Evolutionary conservation across 2,888 invertebrate species (phyloP).

Genomic region (Agrotis segetum): DNA sequence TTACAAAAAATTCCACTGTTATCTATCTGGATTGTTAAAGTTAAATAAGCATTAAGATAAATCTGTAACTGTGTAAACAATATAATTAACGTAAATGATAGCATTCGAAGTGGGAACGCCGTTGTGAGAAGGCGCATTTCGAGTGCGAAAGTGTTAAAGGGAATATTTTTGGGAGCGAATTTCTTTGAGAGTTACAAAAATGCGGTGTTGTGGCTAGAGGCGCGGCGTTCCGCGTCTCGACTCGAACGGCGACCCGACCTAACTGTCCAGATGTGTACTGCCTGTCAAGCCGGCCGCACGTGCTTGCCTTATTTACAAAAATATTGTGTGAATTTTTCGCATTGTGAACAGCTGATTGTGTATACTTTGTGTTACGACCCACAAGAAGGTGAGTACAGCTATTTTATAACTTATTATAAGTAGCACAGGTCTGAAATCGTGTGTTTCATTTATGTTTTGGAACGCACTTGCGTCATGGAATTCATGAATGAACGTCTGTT

Average conservation of each 20-base stretch:
- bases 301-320: conserved; percentile 65
- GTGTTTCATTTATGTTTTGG: conserved; percentile 54
- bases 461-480: conserved; percentile 62
- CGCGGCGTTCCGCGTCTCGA: conserved; percentile 81
- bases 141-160: conserved; percentile 46
- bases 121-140: conserved; percentile 75
- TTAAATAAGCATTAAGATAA: conserved; percentile 55
- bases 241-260: conserved; percentile 68
- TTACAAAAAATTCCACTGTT: conserved; percentile 81
- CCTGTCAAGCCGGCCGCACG: conserved; percentile 71
- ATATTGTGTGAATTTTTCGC: conserved; percentile 63
- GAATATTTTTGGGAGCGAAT: conserved; percentile 60
- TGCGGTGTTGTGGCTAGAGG: conserved; percentile 82
- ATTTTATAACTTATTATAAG: conserved; percentile 52
- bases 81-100: conserved; percentile 63
- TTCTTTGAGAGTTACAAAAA: conserved; percentile 75
- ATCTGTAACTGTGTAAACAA: conserved; percentile 71
- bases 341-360: conserved; percentile 73
- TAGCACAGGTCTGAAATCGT: conserved; percentile 35
- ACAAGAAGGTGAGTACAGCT: conserved; percentile 56
- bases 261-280: conserved; percentile 75
- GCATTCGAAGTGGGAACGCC: conserved; percentile 76
- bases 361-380: conserved; percentile 62
- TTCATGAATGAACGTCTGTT: conserved; percentile 63
- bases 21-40: conserved; percentile 60